Evolutionary conservation across 23 tunicate species (phyloP), one percentile per base, ranked within the genome.

Genomic region (Diplosoma virens): DNA sequence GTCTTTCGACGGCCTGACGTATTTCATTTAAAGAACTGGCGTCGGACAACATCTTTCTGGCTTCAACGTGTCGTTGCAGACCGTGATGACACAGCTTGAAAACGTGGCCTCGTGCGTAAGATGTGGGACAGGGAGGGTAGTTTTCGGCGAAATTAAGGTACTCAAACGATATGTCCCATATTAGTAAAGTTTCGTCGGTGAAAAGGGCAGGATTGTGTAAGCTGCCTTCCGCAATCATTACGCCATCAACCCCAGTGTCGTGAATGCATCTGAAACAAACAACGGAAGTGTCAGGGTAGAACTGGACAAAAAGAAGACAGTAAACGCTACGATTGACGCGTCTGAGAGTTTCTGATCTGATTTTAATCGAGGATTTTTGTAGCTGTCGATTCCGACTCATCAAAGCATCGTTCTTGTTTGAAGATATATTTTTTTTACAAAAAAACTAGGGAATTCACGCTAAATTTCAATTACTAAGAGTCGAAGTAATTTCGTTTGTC

Each of bases 161-260:
- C 59, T 94, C 99, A 1, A 64, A 30, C 0, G 99, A 46, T 24
- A 94, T 88, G 14, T 87, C 95, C 84, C 95, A 87, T 31, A 78
- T 79, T 0, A 59, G 17, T 1, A 87, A 87, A 17, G 32, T 41
- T 32, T 17, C 26, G 25, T 83, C 91, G 1, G 67, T 25, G 70
- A 94, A 94, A 24, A 94, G 58, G 16, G 76, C 79, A 18, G 99
- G 99, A 48, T 94, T 88, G 54, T 85, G 89, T 9, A 94, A 59
- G 59, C 78, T 94, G 37, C 99, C 99, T 55, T 94, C 99, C 11
- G 99, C 99, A 1, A 72, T 84, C 99, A 94, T 94, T 0, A 94
- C 95, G 1, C 95, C 99, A 47, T 94, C 99, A 0, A 88, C 95
- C 16, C 82, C 80, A 41, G 95, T 89, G 18, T 83, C 86, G 22